Percentiles rank a stretch among this genome's conserved stretches.
Evolutionary conservation across 2,797 vertebrate genomes (phyloP).

Genomic region (Falco columbarius): DNA sequence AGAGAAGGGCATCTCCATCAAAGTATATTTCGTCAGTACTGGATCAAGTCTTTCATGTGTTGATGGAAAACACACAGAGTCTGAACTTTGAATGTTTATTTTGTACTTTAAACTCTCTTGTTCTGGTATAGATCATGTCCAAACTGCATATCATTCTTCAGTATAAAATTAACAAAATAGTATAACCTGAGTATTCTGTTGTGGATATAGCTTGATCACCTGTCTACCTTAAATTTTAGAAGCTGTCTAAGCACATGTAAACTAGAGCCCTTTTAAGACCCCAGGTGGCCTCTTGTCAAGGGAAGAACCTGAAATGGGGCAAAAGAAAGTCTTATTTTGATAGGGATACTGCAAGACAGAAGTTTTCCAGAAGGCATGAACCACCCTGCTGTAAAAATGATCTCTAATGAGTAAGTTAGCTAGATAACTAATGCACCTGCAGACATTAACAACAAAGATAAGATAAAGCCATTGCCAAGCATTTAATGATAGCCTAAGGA

Average conservation of each 20-base stretch:
- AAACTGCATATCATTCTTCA: background rate
- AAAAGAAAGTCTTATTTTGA: slow-evolving; percentile 25
- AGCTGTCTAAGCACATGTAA: background rate
- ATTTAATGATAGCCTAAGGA: slow-evolving; percentile 43
- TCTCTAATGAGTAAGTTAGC: slow-evolving; percentile 11
- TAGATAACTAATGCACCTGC: slow-evolving; percentile 28
- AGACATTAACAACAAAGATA: slow-evolving; percentile 11
- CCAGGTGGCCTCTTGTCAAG: background rate
- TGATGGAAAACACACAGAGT: background rate
- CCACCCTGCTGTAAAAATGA: background rate
- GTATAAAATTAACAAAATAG: background rate
- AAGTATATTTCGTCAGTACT: background rate
- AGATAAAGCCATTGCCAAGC: slow-evolving; percentile 26
- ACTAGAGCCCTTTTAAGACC: background rate
- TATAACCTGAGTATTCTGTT: background rate
- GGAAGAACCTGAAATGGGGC: background rate
- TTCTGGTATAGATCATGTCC: background rate
- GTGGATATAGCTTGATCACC: background rate
- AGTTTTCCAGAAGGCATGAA: slow-evolving; percentile 20
- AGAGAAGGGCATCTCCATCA: background rate
- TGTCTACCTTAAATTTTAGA: background rate
- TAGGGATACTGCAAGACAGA: background rate
- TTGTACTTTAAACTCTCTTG: background rate
- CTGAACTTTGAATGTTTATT: background rate
- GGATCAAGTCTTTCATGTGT: background rate